Conservation (phyloP, 2,113 vertebrate genomes). For the Anguilla japonica region DNA sequence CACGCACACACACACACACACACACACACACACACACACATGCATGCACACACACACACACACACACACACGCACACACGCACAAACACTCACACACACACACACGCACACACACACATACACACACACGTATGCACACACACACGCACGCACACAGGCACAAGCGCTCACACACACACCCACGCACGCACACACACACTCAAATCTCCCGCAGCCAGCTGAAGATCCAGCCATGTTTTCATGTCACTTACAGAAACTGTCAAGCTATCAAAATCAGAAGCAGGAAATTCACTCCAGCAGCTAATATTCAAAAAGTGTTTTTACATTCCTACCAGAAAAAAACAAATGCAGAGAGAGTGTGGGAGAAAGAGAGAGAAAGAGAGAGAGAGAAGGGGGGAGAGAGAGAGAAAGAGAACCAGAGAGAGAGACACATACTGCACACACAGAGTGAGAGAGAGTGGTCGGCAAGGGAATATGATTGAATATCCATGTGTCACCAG, state of each 20-base stretch:
- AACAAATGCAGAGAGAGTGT: not conserved
- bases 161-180: not conserved
- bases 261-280: conserved; percentile 42
- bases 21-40: not conserved
- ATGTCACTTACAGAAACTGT: conserved; percentile 46
- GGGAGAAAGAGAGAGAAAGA: not conserved
- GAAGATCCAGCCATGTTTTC: conserved; percentile 44
- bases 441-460: conserved; percentile 1
- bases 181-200: not conserved
- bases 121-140: not conserved
- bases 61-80: not conserved
- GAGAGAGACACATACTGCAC: conserved; percentile 9
- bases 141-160: not conserved
- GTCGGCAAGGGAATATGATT: conserved; percentile 44
- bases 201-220: conserved; percentile 19
- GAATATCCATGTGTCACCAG: conserved; percentile 59
- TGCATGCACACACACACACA: not conserved
- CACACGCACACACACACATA: not conserved
- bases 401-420: not conserved
- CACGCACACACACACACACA: not conserved
- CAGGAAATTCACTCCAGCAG: conserved; percentile 32
- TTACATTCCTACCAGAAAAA: conserved; percentile 14
- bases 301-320: conserved; percentile 22
- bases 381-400: conserved; percentile 1
- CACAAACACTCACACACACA: not conserved